Evolutionary conservation across 2,888 invertebrate species (phyloP), one percentile per base, ranked within the genome.

Genomic region (Orthosia cruda): DNA sequence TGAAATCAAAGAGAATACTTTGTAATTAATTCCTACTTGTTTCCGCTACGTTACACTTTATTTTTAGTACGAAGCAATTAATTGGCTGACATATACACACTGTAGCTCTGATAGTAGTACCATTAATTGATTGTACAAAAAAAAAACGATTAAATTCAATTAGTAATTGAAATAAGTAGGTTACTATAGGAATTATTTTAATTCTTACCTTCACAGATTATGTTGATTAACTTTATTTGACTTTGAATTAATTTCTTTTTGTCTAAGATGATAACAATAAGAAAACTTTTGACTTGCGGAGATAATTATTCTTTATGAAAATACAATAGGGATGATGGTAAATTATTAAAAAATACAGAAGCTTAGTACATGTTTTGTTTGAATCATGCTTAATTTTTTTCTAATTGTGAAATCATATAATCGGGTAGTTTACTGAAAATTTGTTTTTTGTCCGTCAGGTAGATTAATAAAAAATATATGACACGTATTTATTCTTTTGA

Each of bases 51-150:
- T 50, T 69, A 61, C 45, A 45, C 20, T 62, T 68, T 55, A 55
- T 78, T 72, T 74, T 65, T 50, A 16, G 58, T 49, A 67, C 32
- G 52, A 65, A 64, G 67, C 52, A 80, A 66, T 71, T 74, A 77
- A 71, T 77, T 74, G 23, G 52, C 20, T 2, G 40, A 47, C 57
- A 55, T 23, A 47, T 57, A 78, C 11, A 52, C n/a, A 47, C 9
- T 50, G 52, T 61, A 62, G 23, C 18, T 75, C 7, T n/a, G 23
- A 23, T 32, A 62, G 5, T 32, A 40, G 13, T 32, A 59, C 9
- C 20, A 45, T 67, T 76, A 70, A 80, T 77, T 65, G 49, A 55
- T 61, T 77, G 70, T 57, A n/a, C 18, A 20, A 54, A 11, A n/a
- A 62, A 20, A 23, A 62, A 4, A 11, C n/a, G 45, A 45, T 47